These are phyloP conservation scores for Nesidiocoris tenuis DNA, from an alignment of 2,888 invertebrate genomes.

Conservation along the genomic window DNA sequence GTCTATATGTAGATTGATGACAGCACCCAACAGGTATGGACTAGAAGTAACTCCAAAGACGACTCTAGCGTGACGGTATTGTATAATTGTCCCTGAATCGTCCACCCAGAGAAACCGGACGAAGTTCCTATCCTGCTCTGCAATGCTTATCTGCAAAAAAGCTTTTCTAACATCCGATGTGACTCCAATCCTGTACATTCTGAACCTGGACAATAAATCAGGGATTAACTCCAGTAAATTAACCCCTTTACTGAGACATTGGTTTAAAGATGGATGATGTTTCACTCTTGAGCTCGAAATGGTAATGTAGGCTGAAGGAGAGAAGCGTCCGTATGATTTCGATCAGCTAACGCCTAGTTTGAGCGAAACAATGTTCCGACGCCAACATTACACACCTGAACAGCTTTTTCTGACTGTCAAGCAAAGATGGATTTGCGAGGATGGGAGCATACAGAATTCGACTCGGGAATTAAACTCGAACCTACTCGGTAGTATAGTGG, in stretches of 20 bases:
- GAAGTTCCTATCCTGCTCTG: background rate
- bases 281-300: no score
- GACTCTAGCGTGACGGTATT: background rate
- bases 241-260: background rate
- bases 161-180: background rate
- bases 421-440: background rate
- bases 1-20: background rate
- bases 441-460: background rate
- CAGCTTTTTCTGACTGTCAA: no score
- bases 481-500: background rate
- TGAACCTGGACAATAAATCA: background rate
- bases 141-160: no score
- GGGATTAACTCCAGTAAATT: background rate
- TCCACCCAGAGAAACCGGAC: background rate
- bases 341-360: no score
- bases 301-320: no score
- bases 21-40: background rate
- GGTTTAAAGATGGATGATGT: background rate
- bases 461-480: background rate
- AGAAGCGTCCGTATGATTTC: no score
- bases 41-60: conserved; percentile 13
- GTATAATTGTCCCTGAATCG: background rate
- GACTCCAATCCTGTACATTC: background rate
- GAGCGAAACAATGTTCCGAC: no score
- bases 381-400: no score